phyloP scores from a whole-genome alignment of 2,797 vertebrate species.

The Dermochelys coriacea region DNA sequence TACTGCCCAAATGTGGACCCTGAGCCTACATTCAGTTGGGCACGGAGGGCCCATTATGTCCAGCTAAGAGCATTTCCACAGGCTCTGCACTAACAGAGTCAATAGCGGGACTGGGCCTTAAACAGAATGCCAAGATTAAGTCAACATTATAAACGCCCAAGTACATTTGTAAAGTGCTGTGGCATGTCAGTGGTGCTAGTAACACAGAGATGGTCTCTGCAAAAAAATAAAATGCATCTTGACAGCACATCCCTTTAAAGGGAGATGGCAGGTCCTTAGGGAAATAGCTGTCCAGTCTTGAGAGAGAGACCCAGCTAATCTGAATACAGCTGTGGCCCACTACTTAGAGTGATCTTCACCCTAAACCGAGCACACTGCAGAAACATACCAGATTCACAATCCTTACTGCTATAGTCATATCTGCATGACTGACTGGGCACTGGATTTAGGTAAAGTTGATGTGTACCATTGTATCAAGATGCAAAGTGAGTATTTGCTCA shows the following conservation, averaged over 20 bases:
- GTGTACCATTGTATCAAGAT: not conserved
- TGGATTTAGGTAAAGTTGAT: conserved; percentile 18
- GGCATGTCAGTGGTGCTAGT: not conserved
- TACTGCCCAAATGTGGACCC: not conserved
- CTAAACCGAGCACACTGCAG: not conserved
- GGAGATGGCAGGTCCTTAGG: not conserved
- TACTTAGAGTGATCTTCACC: not conserved
- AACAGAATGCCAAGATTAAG: fast-evolving
- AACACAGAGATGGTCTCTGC: not conserved
- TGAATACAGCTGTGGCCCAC: not conserved
- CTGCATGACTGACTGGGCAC: conserved; percentile 38
- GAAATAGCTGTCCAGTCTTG: no score
- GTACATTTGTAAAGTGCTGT: not conserved
- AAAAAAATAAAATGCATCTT: not conserved
- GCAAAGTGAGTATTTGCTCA: conserved; percentile 16
- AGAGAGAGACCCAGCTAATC: not conserved
- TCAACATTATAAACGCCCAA: not conserved
- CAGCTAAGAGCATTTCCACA: not conserved
- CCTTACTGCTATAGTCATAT: not conserved
- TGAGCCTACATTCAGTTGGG: not conserved
- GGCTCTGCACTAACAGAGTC: not conserved
- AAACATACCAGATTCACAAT: not conserved
- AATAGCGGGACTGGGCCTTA: fast-evolving
- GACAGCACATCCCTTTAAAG: not conserved
- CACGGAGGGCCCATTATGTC: not conserved